Base-by-base conservation (phyloP, 1,140 invertebrate genomes). In the Megathymus violae region DNA sequence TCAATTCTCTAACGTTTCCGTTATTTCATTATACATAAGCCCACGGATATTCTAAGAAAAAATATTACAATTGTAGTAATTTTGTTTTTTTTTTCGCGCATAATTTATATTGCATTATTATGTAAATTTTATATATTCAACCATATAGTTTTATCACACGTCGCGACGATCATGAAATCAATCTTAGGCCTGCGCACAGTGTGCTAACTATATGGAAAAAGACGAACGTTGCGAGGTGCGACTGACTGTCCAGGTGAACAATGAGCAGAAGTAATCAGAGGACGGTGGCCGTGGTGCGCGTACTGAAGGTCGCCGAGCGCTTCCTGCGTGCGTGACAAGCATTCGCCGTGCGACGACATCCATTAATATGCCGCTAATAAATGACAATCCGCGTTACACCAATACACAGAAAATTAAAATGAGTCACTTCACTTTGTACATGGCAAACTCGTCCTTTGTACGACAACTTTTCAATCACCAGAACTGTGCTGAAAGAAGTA, bases 271-370 rank as follows among this genome's bases (percentile, higher is more conserved):
- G 74, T 62, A 75, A 75, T 71, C 66, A 67, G 74, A 72, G 69
- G 69, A 77, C 52, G 62, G 78, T 61, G 84, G 77, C 84, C 82
- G 71, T 87, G 85, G 74, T 74, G 78, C 73, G 83, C 74, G 72
- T 75, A 78, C 27, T 72, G 85, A 89, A 88, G 87, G 85, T 75
- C 85, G 82, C 44, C 63, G 52, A 48, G 56, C 74, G 84, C 85
- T 89, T 89, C 87, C 87, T 89, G 84, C 81, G 83, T 84, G 82
- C 87, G 85, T 89, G 87, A 82, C 80, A 73, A 65, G 87, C 82
- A 89, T 89, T 75, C 77, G 67, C 72, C 40, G 62, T 46, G 46
- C 50, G 34, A 40, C 69, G 51, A 61, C 19, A 66, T 38, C 34
- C 63, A 72, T 71, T 67, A 68, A 66, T 62, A 70, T 69, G 50